Evolutionary conservation across 2,888 invertebrate species (phyloP).

Genomic region (Hemistola chrysoprasaria): DNA sequence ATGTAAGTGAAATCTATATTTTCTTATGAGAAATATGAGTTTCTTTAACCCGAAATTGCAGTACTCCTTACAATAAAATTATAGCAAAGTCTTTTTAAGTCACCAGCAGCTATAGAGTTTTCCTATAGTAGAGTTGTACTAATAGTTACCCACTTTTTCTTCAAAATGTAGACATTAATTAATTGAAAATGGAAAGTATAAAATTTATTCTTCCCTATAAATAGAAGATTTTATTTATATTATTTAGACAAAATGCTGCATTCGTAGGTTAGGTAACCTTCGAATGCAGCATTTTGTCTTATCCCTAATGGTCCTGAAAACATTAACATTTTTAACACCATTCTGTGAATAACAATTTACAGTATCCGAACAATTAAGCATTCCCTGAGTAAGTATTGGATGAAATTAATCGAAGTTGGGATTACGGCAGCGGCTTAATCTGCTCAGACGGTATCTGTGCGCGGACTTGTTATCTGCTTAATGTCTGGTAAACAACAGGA

Average conservation of each 20-base stretch:
- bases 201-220: no score
- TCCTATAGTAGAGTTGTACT: no score
- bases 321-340: constrained; percentile 24
- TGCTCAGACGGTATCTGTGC: constrained; percentile 76
- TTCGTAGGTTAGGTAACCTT: no score
- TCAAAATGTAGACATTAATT: no score
- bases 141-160: no score
- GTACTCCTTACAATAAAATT: constrained; percentile 20
- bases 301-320: constrained; percentile 9
- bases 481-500: constrained; percentile 83
- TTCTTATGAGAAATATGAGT: no score
- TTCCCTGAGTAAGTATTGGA: constrained; percentile 73
- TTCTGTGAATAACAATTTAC: constrained; percentile 51
- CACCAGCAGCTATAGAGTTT: no score
- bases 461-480: constrained; percentile 83
- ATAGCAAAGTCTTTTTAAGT: constrained; percentile 12
- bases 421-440: constrained; percentile 78
- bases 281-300: background rate
- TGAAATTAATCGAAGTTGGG: constrained; percentile 81
- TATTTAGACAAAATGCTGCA: no score
- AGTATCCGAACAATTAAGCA: constrained; percentile 57
- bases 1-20: no score
- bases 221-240: no score
- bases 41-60: background rate
- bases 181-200: no score